Conservation (phyloP, 2,888 invertebrate species). For the Encarsia formosa region DNA sequence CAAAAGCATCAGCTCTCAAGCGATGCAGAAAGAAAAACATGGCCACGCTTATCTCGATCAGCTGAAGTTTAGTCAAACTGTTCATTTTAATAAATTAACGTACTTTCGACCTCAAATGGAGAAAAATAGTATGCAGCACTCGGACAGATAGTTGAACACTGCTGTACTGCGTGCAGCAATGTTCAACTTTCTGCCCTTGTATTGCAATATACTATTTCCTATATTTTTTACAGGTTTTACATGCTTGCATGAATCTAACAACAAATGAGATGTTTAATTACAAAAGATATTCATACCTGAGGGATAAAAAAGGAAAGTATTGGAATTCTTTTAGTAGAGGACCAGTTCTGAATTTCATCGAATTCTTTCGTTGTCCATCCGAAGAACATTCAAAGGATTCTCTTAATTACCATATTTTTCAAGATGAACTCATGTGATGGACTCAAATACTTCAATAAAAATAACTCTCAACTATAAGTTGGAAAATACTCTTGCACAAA, state of each 20-base stretch:
- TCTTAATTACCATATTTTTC: conserved; percentile 57
- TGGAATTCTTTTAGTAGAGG: conserved; percentile 91
- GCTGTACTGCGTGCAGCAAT: no score
- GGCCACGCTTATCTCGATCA: no score
- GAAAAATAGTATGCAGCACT: no score
- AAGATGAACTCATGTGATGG: conserved; percentile 56
- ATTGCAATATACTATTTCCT: background rate
- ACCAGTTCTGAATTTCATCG: conserved; percentile 78
- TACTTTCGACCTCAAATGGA: no score
- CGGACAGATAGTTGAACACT: no score
- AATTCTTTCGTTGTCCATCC: conserved; percentile 84
- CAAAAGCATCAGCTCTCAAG: no score
- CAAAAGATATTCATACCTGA: conserved; percentile 82
- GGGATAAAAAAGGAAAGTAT: conserved; percentile 84
- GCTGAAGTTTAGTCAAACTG: no score
- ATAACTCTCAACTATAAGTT: no score
- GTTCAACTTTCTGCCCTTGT: no score
- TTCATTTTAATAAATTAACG: no score
- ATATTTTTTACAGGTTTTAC: conserved; percentile 66
- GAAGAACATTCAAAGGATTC: conserved; percentile 72
- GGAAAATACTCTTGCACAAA: no score
- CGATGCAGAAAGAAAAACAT: no score
- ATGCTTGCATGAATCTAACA: conserved; percentile 89
- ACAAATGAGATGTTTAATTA: conserved; percentile 95
- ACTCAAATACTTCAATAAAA: conserved; percentile 6